These are phyloP conservation scores for Pteropus alecto DNA, from an alignment of 2,113 vertebrate genomes.

Conservation along the genomic window DNA sequence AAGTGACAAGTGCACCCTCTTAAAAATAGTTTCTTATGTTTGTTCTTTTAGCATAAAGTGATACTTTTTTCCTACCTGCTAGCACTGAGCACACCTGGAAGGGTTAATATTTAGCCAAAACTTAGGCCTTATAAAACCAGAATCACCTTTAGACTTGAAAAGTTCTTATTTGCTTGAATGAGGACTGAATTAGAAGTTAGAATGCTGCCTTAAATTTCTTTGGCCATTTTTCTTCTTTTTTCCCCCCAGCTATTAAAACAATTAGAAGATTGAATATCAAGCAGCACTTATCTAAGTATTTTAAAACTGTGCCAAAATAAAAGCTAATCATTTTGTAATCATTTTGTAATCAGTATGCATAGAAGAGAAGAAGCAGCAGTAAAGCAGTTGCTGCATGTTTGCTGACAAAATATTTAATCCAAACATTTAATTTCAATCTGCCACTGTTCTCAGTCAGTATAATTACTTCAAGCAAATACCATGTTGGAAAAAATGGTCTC, in stretches of 20 bases:
- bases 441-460: slow-evolving; percentile 89
- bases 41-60: slow-evolving; percentile 62
- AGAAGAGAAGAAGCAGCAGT: slow-evolving; percentile 81
- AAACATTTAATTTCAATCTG: slow-evolving; percentile 92
- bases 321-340: slow-evolving; percentile 84
- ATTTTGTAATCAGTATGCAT: slow-evolving; percentile 87
- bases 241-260: slow-evolving; percentile 48
- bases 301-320: slow-evolving; percentile 84
- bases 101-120: slow-evolving; percentile 64
- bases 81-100: slow-evolving; percentile 47
- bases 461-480: slow-evolving; percentile 88
- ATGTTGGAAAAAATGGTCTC: slow-evolving; percentile 79
- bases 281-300: slow-evolving; percentile 81
- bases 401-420: slow-evolving; percentile 91
- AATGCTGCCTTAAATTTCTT: slow-evolving; percentile 21
- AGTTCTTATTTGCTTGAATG: slow-evolving; percentile 42
- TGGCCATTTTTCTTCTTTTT: slow-evolving; percentile 60
- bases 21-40: slow-evolving; percentile 59
- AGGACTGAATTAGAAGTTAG: slow-evolving; percentile 40
- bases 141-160: slow-evolving; percentile 19
- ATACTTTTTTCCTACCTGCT: slow-evolving; percentile 12
- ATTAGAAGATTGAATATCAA: slow-evolving; percentile 74
- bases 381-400: slow-evolving; percentile 88
- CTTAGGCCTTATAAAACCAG: slow-evolving; percentile 35
- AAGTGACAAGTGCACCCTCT: not conserved